Evolutionary conservation across 2,888 invertebrate species (phyloP), one percentile per base, ranked within the genome.

Genomic region (Plusia festucae): DNA sequence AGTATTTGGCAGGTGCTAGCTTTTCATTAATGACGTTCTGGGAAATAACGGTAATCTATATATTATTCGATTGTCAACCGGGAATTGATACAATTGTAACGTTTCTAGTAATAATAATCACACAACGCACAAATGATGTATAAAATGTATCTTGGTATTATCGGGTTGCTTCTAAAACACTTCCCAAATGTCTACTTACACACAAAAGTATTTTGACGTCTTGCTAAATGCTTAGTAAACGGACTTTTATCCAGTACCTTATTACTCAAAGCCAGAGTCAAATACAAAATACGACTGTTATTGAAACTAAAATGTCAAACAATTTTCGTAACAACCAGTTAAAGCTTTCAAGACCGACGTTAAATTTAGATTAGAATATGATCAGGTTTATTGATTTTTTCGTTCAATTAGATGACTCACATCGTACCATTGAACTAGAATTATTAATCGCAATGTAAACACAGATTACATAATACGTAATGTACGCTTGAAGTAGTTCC

Each of bases 371-470:
- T 60, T 72, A 68, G 65, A 76, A 68, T 72, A 77, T 64, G 68
- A 68, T 76, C 51, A 75, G 65, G 51, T 69, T 65, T 63, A 49
- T 34, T 32, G 44, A 63, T 68, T 73, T 65, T 53, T 64, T 52
- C 40, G n/a, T 60, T 75, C 70, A 62, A 73, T 73, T 76, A 73
- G 78, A 73, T 76, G 79, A 78, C 68, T 76, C 79, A 76, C 56
- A 68, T 65, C 63, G 60, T 55, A 59, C 61, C 67, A 73, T 73
- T 67, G 62, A 70, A 72, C 68, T 67, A 68, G 59, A 59, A 74
- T 67, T 77, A 73, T 76, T 68, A 71, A 75, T 66, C 72, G 51
- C 56, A 67, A 68, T 59, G 66, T 68, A 79, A 75, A 78, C 76
- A 53, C 65, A 60, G 56, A 46, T 78, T 78, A 68, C 49, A 70